Percentiles rank a stretch among this genome's conserved stretches.
Conservation (phyloP, 1,140 invertebrate genomes). For the Brachionus sp. region DNA sequence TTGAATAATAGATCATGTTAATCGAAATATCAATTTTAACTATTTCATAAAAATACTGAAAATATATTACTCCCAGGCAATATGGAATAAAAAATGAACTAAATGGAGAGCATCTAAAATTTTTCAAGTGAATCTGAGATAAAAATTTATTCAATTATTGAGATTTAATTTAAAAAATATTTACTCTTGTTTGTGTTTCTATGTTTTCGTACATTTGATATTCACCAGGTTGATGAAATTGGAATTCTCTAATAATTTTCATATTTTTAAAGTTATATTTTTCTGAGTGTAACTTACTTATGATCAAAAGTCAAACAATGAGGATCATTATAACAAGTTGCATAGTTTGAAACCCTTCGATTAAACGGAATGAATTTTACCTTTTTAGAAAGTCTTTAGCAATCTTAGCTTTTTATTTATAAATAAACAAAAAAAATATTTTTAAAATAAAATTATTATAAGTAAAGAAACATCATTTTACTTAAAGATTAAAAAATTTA, state of each 20-base stretch:
- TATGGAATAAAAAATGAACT: background rate
- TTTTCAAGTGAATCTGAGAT: background rate
- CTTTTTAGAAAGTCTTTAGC: background rate
- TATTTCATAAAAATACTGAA: slow-evolving; percentile 22
- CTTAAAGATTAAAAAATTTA: no score
- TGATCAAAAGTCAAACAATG: slow-evolving; percentile 5
- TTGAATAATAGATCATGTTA: background rate
- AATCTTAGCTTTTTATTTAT: no score
- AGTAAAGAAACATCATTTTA: no score
- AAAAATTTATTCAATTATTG: no score
- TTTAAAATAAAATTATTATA: no score
- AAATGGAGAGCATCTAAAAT: background rate
- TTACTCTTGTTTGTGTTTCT: slow-evolving; percentile 11
- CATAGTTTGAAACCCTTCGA: background rate
- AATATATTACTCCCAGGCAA: background rate
- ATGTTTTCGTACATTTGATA: slow-evolving; percentile 21
- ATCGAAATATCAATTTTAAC: background rate
- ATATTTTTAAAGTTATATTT: background rate
- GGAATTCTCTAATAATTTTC: background rate
- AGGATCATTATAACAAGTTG: background rate
- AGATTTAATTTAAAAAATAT: no score
- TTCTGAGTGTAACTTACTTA: background rate
- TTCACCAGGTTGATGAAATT: background rate
- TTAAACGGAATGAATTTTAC: background rate
- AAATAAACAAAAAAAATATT: background rate